These are phyloP conservation scores for Lycopodina hypogea DNA, from an alignment of 37 sponge, comb jelly and placozoan genomes.

Conservation along the genomic window DNA sequence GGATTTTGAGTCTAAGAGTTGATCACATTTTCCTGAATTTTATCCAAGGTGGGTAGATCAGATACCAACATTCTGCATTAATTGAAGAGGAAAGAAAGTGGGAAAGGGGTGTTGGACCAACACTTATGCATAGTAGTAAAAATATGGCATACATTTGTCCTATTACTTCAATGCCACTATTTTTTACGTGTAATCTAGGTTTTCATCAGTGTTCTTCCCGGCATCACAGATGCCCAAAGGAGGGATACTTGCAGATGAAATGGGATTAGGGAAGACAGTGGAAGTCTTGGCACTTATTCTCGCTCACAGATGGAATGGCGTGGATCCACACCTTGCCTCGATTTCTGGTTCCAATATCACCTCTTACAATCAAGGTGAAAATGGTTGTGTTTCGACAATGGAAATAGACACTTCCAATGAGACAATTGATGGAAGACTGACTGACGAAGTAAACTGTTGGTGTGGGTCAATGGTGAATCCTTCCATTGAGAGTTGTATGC, in stretches of 20 bases:
- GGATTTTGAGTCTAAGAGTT: no score
- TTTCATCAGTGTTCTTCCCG: slow-evolving; percentile 12
- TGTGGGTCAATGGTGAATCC: slow-evolving; percentile 62
- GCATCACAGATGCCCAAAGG: slow-evolving; percentile 20
- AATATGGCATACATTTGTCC: neutral
- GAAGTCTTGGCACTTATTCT: slow-evolving; percentile 85
- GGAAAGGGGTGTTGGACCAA: neutral
- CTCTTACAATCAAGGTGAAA: neutral
- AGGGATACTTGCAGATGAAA: slow-evolving; percentile 97
- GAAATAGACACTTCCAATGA: neutral
- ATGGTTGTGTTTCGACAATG: neutral
- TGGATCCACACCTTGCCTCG: neutral
- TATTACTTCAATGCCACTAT: neutral
- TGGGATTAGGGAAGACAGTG: slow-evolving; percentile 99
- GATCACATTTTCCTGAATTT: no score
- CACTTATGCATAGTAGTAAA: neutral
- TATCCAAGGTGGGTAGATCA: no score
- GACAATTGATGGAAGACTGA: neutral
- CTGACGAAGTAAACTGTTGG: slow-evolving; percentile 46
- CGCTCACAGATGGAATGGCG: slow-evolving; percentile 48
- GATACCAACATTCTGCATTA: neutral
- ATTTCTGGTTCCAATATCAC: neutral
- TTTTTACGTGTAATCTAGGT: slow-evolving; percentile 17
- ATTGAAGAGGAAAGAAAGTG: no score
- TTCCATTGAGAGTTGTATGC: slow-evolving; percentile 21